Percentiles rank a stretch among this genome's conserved stretches.
These are phyloP conservation scores for Oscheius sp. DNA, from an alignment of 2,888 invertebrate species.

Conservation along the genomic window DNA sequence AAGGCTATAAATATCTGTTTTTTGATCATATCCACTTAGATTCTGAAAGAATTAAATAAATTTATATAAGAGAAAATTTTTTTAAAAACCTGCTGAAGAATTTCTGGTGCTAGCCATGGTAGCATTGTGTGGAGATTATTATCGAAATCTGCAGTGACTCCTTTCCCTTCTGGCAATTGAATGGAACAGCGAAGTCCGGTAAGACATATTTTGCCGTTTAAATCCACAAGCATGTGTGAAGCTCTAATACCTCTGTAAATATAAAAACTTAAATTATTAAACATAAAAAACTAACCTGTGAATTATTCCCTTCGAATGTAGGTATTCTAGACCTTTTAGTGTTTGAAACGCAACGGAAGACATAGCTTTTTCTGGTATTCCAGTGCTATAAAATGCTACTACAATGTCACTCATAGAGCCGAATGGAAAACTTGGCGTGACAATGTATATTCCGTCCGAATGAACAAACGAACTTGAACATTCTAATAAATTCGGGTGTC, in stretches of 20 bases:
- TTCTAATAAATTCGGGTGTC: conserved; percentile 40
- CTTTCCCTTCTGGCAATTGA: conserved; percentile 21
- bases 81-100: conserved; percentile 83
- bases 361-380: conserved; percentile 84
- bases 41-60: conserved; percentile 72
- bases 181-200: conserved; percentile 49
- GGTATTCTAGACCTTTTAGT: conserved; percentile 82
- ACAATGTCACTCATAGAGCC: conserved; percentile 42
- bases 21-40: conserved; percentile 85
- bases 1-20: conserved; percentile 89
- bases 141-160: conserved; percentile 81
- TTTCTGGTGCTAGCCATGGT: conserved; percentile 90
- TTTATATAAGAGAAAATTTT: neutral
- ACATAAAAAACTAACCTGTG: conserved; percentile 78
- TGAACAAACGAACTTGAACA: conserved; percentile 37
- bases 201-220: conserved; percentile 38
- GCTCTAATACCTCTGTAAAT: conserved; percentile 44
- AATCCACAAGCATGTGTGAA: conserved; percentile 45
- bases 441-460: conserved; percentile 29
- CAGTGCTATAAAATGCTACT: conserved; percentile 69
- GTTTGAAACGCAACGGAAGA: conserved; percentile 83
- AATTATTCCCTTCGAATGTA: conserved; percentile 84
- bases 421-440: conserved; percentile 27
- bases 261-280: neutral
- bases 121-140: conserved; percentile 79